phyloP scores from a whole-genome alignment of 2,888 invertebrate genomes.

The Leucophenga montana region DNA sequence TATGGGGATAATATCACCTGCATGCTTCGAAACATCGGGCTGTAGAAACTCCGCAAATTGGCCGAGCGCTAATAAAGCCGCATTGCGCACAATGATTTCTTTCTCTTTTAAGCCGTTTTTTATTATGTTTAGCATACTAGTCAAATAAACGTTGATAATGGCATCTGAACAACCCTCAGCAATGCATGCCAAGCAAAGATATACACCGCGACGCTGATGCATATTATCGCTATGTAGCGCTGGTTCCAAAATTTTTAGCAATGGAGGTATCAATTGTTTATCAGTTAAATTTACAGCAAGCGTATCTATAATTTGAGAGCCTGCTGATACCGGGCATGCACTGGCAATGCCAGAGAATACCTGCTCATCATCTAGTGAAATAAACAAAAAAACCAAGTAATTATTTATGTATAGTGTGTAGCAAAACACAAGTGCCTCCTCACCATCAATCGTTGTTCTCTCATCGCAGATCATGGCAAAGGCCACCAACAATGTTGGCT shows the following conservation, averaged over 20 bases:
- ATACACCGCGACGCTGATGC: conserved; percentile 81
- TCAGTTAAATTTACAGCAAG: conserved; percentile 84
- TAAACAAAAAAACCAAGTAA: no score
- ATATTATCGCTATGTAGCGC: conserved; percentile 78
- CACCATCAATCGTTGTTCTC: background rate
- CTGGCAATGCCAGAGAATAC: conserved; percentile 79
- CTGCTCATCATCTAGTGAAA: conserved; percentile 75
- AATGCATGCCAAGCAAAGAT: conserved; percentile 82
- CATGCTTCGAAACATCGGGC: conserved; percentile 84
- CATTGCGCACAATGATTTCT: conserved; percentile 79
- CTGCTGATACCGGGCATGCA: conserved; percentile 79
- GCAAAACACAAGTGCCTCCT: no score
- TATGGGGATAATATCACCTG: conserved; percentile 81
- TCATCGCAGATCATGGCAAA: conserved; percentile 81
- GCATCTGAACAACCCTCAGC: conserved; percentile 86
- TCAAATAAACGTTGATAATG: conserved; percentile 81
- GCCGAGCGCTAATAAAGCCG: conserved; percentile 85
- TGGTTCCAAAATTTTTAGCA: conserved; percentile 80
- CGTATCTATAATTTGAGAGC: conserved; percentile 83
- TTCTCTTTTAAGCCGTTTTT: conserved; percentile 81
- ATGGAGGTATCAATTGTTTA: conserved; percentile 81
- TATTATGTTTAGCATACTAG: conserved; percentile 77
- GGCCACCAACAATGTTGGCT: conserved; percentile 79
- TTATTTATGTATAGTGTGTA: no score
- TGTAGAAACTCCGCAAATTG: conserved; percentile 87